Conservation (phyloP, 1,140 invertebrate species). For the Pemphigus obesinymphae region DNA sequence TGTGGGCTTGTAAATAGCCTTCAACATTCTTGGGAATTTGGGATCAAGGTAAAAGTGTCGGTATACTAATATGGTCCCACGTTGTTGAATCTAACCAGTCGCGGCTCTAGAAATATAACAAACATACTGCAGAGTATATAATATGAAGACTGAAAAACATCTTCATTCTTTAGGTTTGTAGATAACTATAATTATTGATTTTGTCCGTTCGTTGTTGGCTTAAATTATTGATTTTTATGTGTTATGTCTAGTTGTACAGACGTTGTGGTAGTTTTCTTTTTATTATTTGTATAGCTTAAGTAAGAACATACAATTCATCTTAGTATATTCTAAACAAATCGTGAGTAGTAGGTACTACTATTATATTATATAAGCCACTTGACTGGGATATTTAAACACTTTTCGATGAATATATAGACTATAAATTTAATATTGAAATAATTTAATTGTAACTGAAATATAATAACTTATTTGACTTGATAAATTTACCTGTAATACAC, state of each 20-base stretch:
- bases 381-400: not conserved
- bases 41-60: slow-evolving; percentile 16
- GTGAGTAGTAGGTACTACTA: not conserved
- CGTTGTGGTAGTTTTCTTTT: not conserved
- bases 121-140: not conserved
- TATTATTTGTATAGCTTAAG: not conserved
- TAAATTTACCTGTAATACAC: not conserved
- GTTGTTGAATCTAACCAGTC: not conserved
- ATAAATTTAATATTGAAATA: not conserved
- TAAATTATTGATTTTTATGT: not conserved
- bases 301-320: not conserved
- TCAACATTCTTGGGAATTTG: slow-evolving; percentile 19
- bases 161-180: not conserved
- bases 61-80: not conserved
- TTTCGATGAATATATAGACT: not conserved
- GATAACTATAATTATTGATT: not conserved
- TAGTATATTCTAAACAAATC: not conserved
- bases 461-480: not conserved
- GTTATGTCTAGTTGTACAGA: not conserved
- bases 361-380: not conserved
- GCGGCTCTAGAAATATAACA: not conserved
- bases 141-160: too few species aligned
- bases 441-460: not conserved
- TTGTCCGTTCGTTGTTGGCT: not conserved
- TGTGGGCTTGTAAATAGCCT: not conserved